A percentile compares a stretch with the other conserved stretches of the same genome.
Conservation (phyloP, 2,113 vertebrate genomes). For the Forbesichthys agassizii region DNA sequence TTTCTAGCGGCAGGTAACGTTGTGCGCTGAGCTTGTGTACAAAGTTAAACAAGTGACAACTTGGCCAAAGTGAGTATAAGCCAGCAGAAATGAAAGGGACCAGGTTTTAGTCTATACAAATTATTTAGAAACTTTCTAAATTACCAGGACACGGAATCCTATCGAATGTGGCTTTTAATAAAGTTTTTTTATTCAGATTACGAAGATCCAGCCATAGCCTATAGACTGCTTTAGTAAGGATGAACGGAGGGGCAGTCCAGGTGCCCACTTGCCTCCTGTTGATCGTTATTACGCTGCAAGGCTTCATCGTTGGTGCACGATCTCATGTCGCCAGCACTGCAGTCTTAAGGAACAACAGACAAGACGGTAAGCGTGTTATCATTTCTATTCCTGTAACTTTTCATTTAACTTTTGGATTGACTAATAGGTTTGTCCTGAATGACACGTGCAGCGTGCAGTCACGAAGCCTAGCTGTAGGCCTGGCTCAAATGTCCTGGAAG, state of each 20-base stretch:
- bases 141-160: too few species aligned
- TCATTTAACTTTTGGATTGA: too few species aligned
- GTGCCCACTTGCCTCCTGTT: conserved; percentile 48
- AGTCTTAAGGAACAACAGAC: conserved; percentile 61
- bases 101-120: too few species aligned
- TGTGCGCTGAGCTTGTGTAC: conserved; percentile 20
- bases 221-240: conserved; percentile 8
- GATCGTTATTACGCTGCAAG: conserved; percentile 44
- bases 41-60: too few species aligned
- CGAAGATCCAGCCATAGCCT: too few species aligned
- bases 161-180: too few species aligned
- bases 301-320: conserved; percentile 3
- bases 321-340: conserved; percentile 54
- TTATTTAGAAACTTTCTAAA: too few species aligned
- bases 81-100: too few species aligned
- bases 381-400: not conserved
- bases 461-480: too few species aligned
- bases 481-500: too few species aligned
- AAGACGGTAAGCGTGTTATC: conserved; percentile 58
- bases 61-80: too few species aligned
- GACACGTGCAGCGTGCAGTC: not conserved
- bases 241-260: conserved; percentile 31
- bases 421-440: not conserved
- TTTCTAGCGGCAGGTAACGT: not conserved
- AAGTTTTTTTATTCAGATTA: too few species aligned